phyloP scores from a whole-genome alignment of 2,888 invertebrate genomes.

The Escarpia spicata region DNA sequence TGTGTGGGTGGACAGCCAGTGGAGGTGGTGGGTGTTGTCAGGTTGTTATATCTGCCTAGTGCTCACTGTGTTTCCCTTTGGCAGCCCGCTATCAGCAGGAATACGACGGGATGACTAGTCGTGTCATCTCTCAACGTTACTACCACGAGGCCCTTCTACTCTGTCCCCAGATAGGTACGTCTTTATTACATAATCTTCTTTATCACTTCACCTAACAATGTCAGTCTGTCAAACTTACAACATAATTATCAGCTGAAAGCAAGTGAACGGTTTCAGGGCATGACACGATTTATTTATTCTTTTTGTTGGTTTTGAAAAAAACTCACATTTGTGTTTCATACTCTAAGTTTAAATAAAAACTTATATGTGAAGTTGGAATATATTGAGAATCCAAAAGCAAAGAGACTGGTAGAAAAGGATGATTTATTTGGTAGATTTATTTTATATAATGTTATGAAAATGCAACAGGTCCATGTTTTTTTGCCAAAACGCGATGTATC shows the following conservation, averaged over 20 bases:
- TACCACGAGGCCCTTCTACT: constrained; percentile 72
- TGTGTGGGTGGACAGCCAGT: too few relatives aligned
- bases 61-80: constrained; percentile 33
- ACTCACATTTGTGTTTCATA: too few relatives aligned
- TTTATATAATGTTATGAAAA: too few relatives aligned
- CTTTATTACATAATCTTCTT: not conserved
- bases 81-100: constrained; percentile 83
- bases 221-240: not conserved
- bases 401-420: too few relatives aligned
- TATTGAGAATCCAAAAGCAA: too few relatives aligned
- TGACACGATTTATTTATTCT: too few relatives aligned
- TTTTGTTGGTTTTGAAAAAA: too few relatives aligned
- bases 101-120: constrained; percentile 73
- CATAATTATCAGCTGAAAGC: not conserved
- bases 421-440: too few relatives aligned
- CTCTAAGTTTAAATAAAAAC: too few relatives aligned
- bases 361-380: too few relatives aligned
- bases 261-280: not conserved
- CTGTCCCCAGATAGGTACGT: constrained; percentile 62
- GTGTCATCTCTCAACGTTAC: constrained; percentile 80
- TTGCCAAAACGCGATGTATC: too few relatives aligned
- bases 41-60: not conserved
- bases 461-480: too few relatives aligned
- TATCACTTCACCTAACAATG: not conserved
- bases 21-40: not conserved